Base-by-base conservation (phyloP, 2,888 invertebrate genomes). In the Chelonus formosanus region DNA sequence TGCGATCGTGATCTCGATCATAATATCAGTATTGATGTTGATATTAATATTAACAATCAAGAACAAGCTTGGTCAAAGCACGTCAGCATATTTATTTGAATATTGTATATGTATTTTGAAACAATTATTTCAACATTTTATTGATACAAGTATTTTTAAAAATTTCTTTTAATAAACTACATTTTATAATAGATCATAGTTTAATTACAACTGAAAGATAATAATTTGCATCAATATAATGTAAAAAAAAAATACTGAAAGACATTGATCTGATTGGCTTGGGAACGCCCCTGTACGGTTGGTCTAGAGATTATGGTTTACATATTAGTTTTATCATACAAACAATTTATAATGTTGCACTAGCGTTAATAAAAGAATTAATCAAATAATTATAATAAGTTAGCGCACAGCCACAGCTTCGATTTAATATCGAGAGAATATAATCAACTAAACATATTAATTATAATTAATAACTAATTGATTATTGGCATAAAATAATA, bases 281-380 rank as follows among this genome's bases (percentile, higher is more conserved):
- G 72, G 80, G 76, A 75, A 76, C 78, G 80, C 76, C 78, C 79
- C 79, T 80, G 78, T 70, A 74, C 69, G 71, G 72, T 71, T 69
- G 71, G 71, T 69, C 76, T 76, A 60, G 50, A 20, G 7, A 36
- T 65, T 45, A 44, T 40, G 10, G 48, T 31, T 20, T 48, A 52
- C 5, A 52, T 35, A 31, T 52, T 54, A 59, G 48, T 20, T 20
- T 48, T 20, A 48, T 48, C 31, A 40, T 48, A 43, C 10, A 52
- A 60, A 48, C 8, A 52, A 60, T 60, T 52, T 52, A 52, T 48
- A 61, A 62, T 58, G 8, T 47, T 56, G 48, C 52, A 55, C 56
- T 62, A 66, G 61, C 66, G 56, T 56, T 56, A 55, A 61, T 10
- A 53, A 4, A 47, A 44, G 50, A 31, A 65, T 50, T 45, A 20